Percentiles rank a stretch among this genome's conserved stretches.
Evolutionary conservation across 2,888 invertebrate species (phyloP).

Genomic region (Meloe dianella): DNA sequence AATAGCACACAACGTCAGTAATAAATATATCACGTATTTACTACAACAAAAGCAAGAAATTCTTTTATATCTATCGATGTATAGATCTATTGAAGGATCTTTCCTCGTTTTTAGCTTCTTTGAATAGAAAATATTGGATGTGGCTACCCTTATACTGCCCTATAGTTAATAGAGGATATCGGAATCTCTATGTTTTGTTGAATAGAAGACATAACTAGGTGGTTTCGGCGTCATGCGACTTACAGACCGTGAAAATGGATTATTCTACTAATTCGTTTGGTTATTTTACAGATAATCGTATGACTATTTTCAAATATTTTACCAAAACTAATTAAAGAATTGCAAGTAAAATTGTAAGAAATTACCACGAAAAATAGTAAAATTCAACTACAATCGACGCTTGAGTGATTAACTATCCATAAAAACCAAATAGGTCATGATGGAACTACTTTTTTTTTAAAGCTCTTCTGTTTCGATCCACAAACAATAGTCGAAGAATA

Average conservation of each 20-base stretch:
- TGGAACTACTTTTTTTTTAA: too few species aligned
- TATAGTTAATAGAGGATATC: slow-evolving; percentile 15
- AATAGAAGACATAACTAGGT: slow-evolving; percentile 13
- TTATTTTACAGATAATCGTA: slow-evolving; percentile 30
- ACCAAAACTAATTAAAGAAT: neutral
- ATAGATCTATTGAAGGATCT: neutral
- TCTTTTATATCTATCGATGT: slow-evolving; percentile 25
- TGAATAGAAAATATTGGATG: slow-evolving; percentile 30
- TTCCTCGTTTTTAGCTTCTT: neutral
- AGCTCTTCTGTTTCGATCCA: too few species aligned
- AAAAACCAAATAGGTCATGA: too few species aligned
- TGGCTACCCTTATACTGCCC: slow-evolving; percentile 27
- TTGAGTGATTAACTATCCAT: too few species aligned
- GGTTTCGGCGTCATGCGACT: slow-evolving; percentile 24
- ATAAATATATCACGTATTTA: slow-evolving; percentile 35
- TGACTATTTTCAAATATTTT: neutral
- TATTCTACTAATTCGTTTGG: slow-evolving; percentile 34
- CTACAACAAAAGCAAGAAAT: slow-evolving; percentile 32
- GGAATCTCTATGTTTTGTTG: slow-evolving; percentile 18
- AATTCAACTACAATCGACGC: too few species aligned
- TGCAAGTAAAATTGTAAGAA: neutral
- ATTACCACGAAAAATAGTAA: too few species aligned
- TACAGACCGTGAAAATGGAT: slow-evolving; percentile 33
- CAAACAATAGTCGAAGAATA: too few species aligned
- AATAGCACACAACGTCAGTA: slow-evolving; percentile 13